These are phyloP conservation scores for Tragelaphus scriptus DNA, from an alignment of 2,113 vertebrate genomes.

Conservation along the genomic window DNA sequence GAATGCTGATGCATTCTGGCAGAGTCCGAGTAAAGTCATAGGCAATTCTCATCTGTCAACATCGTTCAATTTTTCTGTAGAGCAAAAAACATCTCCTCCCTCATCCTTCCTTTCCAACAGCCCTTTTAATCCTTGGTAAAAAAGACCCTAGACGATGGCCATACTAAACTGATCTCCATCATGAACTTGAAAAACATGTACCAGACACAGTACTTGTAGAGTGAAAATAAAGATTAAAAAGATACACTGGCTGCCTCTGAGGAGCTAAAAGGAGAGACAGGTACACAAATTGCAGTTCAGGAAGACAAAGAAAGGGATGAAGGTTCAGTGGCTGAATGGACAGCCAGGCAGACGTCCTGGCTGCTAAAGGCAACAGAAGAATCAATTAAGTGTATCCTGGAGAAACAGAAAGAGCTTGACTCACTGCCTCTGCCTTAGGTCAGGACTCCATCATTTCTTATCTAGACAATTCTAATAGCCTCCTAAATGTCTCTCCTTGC, in stretches of 20 bases:
- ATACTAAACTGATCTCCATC: neutral
- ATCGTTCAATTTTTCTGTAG: neutral
- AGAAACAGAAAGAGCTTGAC: neutral
- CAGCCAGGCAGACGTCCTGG: neutral
- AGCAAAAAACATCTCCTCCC: neutral
- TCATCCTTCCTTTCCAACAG: neutral
- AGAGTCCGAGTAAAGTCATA: neutral
- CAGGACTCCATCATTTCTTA: neutral
- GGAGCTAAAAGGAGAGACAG: neutral
- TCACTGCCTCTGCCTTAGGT: neutral
- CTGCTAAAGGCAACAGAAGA: neutral
- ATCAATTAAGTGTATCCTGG: neutral
- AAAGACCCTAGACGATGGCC: neutral
- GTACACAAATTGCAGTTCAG: neutral
- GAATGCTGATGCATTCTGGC: neutral
- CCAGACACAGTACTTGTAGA: neutral
- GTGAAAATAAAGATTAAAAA: neutral
- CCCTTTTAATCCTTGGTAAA: neutral
- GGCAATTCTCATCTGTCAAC: neutral
- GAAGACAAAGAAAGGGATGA: neutral
- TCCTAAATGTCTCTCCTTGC: neutral
- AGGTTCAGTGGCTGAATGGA: too few species aligned
- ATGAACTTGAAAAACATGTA: neutral
- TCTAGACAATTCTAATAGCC: neutral
- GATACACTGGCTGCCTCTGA: neutral